Evolutionary conservation across 2,888 invertebrate genomes (phyloP).

Genomic region (Hermodice carunculata): DNA sequence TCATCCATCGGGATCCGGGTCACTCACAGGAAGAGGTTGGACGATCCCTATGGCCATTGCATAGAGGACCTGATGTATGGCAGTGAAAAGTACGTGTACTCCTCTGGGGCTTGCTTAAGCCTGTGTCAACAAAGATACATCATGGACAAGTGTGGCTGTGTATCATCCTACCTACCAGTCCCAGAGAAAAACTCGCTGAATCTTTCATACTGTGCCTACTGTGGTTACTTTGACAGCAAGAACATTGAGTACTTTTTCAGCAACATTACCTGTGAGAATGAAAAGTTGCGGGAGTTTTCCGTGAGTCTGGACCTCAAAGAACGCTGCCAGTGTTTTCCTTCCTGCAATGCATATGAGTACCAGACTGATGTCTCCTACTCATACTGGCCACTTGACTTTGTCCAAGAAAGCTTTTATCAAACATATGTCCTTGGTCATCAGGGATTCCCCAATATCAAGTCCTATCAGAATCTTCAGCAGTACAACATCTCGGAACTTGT

Average conservation of each 20-base stretch:
- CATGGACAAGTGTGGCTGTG: conserved; percentile 13
- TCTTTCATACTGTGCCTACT: background rate
- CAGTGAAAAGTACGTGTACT: conserved; percentile 13
- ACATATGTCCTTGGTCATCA: conserved; percentile 16
- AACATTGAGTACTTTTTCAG: conserved; percentile 12
- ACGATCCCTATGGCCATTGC: conserved; percentile 18
- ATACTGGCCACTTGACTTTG: conserved; percentile 20
- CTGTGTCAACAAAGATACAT: conserved; percentile 25
- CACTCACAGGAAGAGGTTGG: background rate
- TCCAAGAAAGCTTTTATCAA: conserved; percentile 17
- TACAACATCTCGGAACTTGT: conserved; percentile 10
- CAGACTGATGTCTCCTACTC: conserved; percentile 19
- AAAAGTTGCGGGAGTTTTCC: conserved; percentile 2
- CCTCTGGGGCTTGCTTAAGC: conserved; percentile 15
- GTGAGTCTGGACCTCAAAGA: background rate
- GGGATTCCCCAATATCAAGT: conserved; percentile 3
- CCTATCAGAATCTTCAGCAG: conserved; percentile 7
- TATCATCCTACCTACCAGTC: conserved; percentile 14
- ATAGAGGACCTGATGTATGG: background rate
- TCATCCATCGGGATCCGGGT: conserved; percentile 35
- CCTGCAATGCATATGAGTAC: conserved; percentile 16
- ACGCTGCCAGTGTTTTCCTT: conserved; percentile 14
- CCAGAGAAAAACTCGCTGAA: background rate
- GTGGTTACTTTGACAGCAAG: conserved; percentile 12
- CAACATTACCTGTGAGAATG: conserved; percentile 18